Evolutionary conservation across 2,797 vertebrate genomes (phyloP).

Genomic region (Alosa sapidissima): DNA sequence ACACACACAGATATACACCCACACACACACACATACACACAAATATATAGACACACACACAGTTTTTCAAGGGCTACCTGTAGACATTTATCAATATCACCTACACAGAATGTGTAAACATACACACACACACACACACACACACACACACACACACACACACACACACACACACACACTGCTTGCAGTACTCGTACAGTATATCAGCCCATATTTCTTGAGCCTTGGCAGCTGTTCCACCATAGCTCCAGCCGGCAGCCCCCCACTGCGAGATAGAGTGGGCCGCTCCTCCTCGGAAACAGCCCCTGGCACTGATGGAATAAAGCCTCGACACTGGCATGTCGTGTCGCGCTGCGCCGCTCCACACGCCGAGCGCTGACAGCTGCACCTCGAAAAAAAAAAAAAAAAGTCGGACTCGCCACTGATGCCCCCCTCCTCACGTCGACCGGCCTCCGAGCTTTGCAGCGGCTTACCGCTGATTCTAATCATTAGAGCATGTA

Average conservation of each 20-base stretch:
- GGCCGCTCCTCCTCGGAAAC: neutral
- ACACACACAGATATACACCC: neutral
- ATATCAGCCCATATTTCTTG: conserved; percentile 8
- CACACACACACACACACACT: neutral
- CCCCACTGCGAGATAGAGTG: conserved; percentile 4
- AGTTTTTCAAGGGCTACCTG: neutral
- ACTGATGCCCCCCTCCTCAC: neutral
- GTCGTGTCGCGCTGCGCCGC: neutral
- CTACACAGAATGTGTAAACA: neutral
- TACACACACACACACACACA: neutral
- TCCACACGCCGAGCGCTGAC: neutral
- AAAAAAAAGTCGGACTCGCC: neutral
- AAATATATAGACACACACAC: neutral
- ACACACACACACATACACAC: conserved; percentile 11
- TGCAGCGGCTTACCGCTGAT: neutral
- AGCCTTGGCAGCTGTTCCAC: conserved; percentile 9
- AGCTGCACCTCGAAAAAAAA: neutral
- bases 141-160: conserved; percentile 6
- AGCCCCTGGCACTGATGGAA: neutral
- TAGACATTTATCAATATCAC: neutral
- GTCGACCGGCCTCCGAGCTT: neutral
- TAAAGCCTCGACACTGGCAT: neutral
- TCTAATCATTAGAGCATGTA: neutral
- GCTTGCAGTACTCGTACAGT: conserved; percentile 4
- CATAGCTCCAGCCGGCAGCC: neutral